Percentiles rank a stretch among this genome's conserved stretches.
These are phyloP conservation scores for Channa argus DNA, from an alignment of 2,113 vertebrate species.

Conservation along the genomic window DNA sequence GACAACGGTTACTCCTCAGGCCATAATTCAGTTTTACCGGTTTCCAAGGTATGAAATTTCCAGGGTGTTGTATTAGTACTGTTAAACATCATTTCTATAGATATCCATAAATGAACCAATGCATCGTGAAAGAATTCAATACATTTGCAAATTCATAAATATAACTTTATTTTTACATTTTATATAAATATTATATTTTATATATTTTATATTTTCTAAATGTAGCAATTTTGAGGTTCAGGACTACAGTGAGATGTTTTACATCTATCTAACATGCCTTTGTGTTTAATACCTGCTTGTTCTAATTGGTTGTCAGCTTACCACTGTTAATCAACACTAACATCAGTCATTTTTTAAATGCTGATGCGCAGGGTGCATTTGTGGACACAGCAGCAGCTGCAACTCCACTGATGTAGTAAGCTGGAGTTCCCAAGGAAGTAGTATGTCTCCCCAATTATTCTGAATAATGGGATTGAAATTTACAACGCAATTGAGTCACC, in stretches of 20 bases:
- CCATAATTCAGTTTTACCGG: constrained; percentile 12
- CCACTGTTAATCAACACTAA: too few species aligned
- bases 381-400: neutral
- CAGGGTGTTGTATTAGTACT: neutral
- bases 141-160: too few species aligned
- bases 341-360: neutral
- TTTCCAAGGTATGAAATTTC: constrained; percentile 15
- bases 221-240: too few species aligned
- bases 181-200: too few species aligned
- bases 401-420: constrained; percentile 2
- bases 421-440: neutral
- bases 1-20: constrained; percentile 45
- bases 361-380: neutral
- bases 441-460: constrained; percentile 27
- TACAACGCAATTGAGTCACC: constrained; percentile 44
- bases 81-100: neutral
- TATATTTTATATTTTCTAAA: too few species aligned
- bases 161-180: too few species aligned
- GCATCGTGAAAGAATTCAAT: too few species aligned
- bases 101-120: too few species aligned
- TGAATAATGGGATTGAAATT: constrained; percentile 35
- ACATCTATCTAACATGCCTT: too few species aligned
- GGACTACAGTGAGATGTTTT: too few species aligned
- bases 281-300: too few species aligned
- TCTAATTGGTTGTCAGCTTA: too few species aligned